phyloP scores from a whole-genome alignment of 2,888 invertebrate species.

The Tachystola acroxantha region DNA sequence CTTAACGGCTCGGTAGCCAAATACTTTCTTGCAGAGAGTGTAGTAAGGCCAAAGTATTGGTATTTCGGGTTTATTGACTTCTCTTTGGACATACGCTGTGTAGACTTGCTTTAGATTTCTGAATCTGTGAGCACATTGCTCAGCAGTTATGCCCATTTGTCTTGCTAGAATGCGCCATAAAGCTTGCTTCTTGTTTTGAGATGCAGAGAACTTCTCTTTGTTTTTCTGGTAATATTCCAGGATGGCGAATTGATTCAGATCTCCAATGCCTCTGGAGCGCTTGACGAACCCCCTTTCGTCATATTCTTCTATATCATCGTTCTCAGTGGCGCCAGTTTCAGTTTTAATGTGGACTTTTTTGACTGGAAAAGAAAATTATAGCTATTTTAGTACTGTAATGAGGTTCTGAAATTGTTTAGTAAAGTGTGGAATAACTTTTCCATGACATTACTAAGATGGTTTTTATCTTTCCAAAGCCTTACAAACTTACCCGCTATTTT shows the following conservation, averaged over 20 bases:
- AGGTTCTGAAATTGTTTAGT: too few species aligned
- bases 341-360: constrained; percentile 44
- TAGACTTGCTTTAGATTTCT: constrained; percentile 61
- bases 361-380: constrained; percentile 46
- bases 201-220: constrained; percentile 53
- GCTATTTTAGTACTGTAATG: too few species aligned
- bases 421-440: too few species aligned
- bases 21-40: constrained; percentile 60
- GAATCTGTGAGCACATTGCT: constrained; percentile 59
- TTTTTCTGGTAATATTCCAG: constrained; percentile 60
- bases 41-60: constrained; percentile 67
- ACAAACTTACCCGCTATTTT: constrained; percentile 41
- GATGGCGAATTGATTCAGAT: constrained; percentile 56
- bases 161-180: constrained; percentile 51
- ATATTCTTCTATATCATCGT: constrained; percentile 39
- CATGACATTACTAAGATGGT: too few species aligned
- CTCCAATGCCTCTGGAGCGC: constrained; percentile 32
- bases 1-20: constrained; percentile 59
- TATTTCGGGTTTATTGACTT: constrained; percentile 59
- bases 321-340: constrained; percentile 22
- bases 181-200: constrained; percentile 41
- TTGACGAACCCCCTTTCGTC: constrained; percentile 41
- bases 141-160: constrained; percentile 45
- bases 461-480: too few species aligned
- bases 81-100: constrained; percentile 51